phyloP scores from a whole-genome alignment of 1,140 invertebrate species.

The Drosophila mojavensis region DNA sequence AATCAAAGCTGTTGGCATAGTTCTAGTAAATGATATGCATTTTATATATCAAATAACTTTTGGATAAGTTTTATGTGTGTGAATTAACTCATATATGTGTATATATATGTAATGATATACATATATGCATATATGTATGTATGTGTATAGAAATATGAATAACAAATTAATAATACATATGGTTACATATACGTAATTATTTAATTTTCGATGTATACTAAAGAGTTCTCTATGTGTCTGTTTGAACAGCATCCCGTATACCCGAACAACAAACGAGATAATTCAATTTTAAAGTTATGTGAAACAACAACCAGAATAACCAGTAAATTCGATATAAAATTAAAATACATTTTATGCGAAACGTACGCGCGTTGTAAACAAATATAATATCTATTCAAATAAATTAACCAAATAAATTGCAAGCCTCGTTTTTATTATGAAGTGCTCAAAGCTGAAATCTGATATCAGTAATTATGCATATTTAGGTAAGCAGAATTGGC shows the following conservation, averaged over 20 bases:
- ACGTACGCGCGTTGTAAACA: conserved; percentile 60
- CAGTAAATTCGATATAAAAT: conserved; percentile 9
- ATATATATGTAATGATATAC: conserved; percentile 23
- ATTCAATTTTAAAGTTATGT: conserved; percentile 14
- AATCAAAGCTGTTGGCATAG: conserved; percentile 29
- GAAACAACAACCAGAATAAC: background rate
- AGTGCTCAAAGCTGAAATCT: background rate
- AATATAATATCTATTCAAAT: conserved; percentile 11
- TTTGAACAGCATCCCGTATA: background rate
- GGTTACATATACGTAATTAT: conserved; percentile 44
- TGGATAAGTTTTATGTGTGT: conserved; percentile 78
- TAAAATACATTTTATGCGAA: conserved; percentile 47
- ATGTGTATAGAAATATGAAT: conserved; percentile 22
- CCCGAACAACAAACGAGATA: background rate
- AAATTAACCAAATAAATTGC: conserved; percentile 6
- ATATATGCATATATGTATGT: conserved; percentile 6
- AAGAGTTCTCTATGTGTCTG: conserved; percentile 17
- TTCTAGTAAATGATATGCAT: conserved; percentile 62
- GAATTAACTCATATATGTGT: conserved; percentile 42
- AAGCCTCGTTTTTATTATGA: background rate
- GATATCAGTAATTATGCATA: background rate
- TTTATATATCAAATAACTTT: conserved; percentile 69
- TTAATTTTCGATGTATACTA: conserved; percentile 40
- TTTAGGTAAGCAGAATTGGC: conserved; percentile 16
- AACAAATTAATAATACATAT: conserved; percentile 9